Evolutionary conservation across 2,888 invertebrate genomes (phyloP).

Genomic region (Caenorhabditis angaria): DNA sequence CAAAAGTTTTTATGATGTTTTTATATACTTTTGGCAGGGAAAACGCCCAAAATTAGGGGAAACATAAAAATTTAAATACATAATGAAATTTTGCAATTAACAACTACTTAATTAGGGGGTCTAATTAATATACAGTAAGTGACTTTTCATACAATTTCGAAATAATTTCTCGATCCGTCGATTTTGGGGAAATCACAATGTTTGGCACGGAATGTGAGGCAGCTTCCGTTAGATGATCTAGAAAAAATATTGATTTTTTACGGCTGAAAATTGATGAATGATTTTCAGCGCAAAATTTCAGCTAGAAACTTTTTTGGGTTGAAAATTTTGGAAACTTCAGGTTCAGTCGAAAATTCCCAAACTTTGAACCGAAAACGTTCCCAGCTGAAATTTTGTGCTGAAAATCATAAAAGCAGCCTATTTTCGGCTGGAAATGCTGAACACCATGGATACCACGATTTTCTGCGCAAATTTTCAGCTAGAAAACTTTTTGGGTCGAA

Average conservation of each 20-base stretch:
- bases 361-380: neutral
- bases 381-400: neutral
- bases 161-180: conserved; percentile 66
- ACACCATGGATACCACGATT: too few species aligned
- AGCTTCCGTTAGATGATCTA: conserved; percentile 59
- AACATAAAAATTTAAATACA: neutral
- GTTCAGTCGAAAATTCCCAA: neutral
- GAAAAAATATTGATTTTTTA: conserved; percentile 20
- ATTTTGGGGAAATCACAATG: conserved; percentile 62
- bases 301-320: too few species aligned
- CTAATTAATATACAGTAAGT: conserved; percentile 64
- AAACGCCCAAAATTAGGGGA: neutral
- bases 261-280: too few species aligned
- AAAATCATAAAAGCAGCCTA: neutral
- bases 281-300: too few species aligned
- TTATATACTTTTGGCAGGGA: neutral
- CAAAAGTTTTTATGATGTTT: neutral
- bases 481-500: too few species aligned
- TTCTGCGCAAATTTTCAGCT: too few species aligned
- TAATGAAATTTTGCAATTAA: neutral
- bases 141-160: conserved; percentile 65
- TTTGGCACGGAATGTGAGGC: conserved; percentile 66
- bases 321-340: neutral
- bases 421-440: too few species aligned
- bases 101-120: too few species aligned